Percentiles rank a stretch among this genome's conserved stretches.
Evolutionary conservation across 2,113 vertebrate species (phyloP).

Genomic region (Catharus fuscescens): DNA sequence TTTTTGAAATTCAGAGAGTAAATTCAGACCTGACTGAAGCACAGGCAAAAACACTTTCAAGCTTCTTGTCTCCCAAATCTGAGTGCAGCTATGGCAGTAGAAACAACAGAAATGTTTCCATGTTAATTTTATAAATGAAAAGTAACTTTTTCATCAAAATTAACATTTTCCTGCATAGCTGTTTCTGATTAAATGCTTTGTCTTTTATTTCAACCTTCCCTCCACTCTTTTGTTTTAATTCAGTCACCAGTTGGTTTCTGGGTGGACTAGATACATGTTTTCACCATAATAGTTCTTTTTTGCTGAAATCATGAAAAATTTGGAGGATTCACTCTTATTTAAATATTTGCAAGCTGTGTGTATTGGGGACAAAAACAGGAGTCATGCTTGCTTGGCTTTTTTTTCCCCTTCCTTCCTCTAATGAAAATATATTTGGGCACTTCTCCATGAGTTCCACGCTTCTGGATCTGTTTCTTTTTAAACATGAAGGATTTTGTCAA

Average conservation of each 20-base stretch:
- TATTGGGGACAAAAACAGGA: not conserved
- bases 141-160: not conserved
- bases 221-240: rapidly evolving
- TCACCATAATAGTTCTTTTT: not conserved
- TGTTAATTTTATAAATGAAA: not conserved
- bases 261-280: not conserved
- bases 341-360: not conserved
- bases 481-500: not conserved
- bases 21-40: not conserved
- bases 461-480: not conserved
- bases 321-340: not conserved
- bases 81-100: not conserved
- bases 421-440: not conserved
- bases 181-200: not conserved
- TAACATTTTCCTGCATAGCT: not conserved
- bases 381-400: not conserved
- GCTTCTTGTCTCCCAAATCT: not conserved
- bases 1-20: not conserved
- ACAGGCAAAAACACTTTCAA: not conserved
- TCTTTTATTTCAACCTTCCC: not conserved
- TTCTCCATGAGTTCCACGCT: not conserved
- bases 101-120: not conserved
- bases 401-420: not conserved
- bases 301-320: not conserved
- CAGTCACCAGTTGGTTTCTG: not conserved